A percentile compares a stretch with the other conserved stretches of the same genome.
These are phyloP conservation scores for Erythrocebus patas DNA, from an alignment of 2,113 vertebrate genomes.

Conservation along the genomic window DNA sequence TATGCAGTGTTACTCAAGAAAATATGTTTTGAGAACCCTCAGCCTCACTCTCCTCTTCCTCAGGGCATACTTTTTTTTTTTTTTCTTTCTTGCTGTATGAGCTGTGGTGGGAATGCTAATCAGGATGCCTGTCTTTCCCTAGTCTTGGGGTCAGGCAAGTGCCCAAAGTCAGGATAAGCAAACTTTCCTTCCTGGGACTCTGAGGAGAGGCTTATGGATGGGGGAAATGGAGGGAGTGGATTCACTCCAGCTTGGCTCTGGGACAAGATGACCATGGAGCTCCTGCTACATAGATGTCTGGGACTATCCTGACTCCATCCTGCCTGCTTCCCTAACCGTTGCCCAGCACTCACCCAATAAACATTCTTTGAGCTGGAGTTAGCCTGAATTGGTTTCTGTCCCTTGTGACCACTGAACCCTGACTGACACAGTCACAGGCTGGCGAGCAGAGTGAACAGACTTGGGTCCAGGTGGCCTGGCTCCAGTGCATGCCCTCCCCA, in stretches of 20 bases:
- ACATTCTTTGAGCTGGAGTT: background rate
- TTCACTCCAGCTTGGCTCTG: background rate
- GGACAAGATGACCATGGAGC: background rate
- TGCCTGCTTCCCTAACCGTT: too few species aligned
- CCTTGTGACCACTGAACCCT: background rate
- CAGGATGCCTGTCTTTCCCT: background rate
- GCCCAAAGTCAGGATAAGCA: background rate
- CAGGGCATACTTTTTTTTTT: background rate
- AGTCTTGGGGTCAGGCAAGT: background rate
- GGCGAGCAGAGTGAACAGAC: background rate
- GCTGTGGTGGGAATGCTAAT: background rate
- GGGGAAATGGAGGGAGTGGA: background rate
- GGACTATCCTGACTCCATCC: background rate
- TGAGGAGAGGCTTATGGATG: background rate
- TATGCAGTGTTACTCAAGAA: background rate
- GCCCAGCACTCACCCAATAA: too few species aligned
- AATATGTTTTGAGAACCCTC: background rate
- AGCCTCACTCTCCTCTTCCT: background rate
- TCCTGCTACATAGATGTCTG: background rate
- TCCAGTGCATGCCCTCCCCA: background rate
- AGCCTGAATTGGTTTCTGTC: background rate
- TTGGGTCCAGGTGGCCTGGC: background rate
- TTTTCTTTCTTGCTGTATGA: background rate
- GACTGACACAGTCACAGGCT: background rate
- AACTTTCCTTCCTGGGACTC: background rate